These are phyloP conservation scores for Pleuronectes platessa DNA, from an alignment of 2,113 vertebrate species.

Conservation along the genomic window DNA sequence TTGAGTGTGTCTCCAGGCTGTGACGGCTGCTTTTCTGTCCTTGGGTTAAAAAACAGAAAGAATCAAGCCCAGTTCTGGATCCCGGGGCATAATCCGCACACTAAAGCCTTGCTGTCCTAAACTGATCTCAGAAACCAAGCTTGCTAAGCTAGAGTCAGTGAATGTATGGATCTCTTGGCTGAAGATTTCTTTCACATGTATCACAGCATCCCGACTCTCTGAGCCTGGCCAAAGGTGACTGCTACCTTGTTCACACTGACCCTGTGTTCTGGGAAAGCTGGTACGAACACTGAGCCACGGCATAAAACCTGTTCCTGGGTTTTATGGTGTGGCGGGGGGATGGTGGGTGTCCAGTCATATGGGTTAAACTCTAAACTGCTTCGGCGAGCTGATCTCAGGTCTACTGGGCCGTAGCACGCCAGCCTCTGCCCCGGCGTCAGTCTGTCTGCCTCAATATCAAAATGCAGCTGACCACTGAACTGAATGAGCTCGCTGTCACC, in stretches of 20 bases:
- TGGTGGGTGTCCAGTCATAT: constrained; percentile 38
- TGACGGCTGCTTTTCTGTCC: constrained; percentile 38
- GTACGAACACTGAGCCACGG: constrained; percentile 20
- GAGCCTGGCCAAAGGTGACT: constrained; percentile 52
- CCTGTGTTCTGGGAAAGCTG: constrained; percentile 32
- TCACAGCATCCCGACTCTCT: constrained; percentile 35
- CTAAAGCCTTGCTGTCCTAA: constrained; percentile 67
- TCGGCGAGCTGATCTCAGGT: constrained; percentile 61
- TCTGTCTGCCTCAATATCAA: constrained; percentile 69
- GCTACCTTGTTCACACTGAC: constrained; percentile 42
- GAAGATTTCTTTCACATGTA: constrained; percentile 49
- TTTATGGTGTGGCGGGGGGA: constrained; percentile 37
- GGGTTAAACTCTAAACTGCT: constrained; percentile 71
- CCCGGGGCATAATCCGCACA: constrained; percentile 56
- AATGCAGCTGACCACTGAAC: constrained; percentile 75
- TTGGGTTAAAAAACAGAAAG: constrained; percentile 11
- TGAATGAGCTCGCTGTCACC: constrained; percentile 73
- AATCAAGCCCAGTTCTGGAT: constrained; percentile 47
- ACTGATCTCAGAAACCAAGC: constrained; percentile 65
- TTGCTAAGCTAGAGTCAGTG: constrained; percentile 49
- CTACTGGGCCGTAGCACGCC: constrained; percentile 52
- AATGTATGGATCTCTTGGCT: constrained; percentile 50
- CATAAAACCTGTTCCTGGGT: constrained; percentile 4
- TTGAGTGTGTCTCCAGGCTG: constrained; percentile 30
- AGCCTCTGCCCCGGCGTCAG: constrained; percentile 44